Conservation (phyloP, 2,797 vertebrate species). For the Hyperoplus lanceolatus region DNA sequence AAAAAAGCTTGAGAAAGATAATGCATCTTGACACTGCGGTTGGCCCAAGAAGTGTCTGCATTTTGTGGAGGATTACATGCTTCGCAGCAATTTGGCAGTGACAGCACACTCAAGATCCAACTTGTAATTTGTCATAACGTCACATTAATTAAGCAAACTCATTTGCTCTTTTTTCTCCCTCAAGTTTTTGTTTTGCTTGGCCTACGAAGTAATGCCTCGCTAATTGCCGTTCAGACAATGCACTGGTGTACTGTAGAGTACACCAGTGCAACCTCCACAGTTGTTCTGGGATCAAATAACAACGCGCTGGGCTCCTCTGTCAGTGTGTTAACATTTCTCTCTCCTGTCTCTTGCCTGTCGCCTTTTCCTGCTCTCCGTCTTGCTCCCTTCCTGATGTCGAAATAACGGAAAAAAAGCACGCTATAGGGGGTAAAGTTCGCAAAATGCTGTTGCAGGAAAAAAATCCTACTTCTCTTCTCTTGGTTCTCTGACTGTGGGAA, state of each 20-base stretch:
- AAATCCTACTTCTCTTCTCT: constrained; percentile 42
- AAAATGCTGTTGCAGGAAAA: constrained; percentile 35
- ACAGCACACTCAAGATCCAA: constrained; percentile 2
- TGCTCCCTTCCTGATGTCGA: constrained; percentile 14
- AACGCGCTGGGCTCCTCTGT: neutral
- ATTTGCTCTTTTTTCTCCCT: neutral
- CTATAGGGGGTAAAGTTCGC: constrained; percentile 15
- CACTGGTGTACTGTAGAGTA: too few relatives aligned
- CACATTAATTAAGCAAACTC: neutral
- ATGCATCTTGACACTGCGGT: constrained; percentile 26
- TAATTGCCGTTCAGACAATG: neutral
- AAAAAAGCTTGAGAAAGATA: constrained; percentile 7
- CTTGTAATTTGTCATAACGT: constrained; percentile 12
- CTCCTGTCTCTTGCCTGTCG: constrained; percentile 8
- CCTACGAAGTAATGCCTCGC: neutral
- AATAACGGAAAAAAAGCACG: neutral
- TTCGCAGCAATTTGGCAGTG: constrained; percentile 16
- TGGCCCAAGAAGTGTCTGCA: constrained; percentile 7
- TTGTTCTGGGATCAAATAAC: constrained; percentile 11
- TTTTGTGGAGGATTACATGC: constrained; percentile 13
- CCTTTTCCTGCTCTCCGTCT: neutral
- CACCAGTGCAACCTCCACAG: too few relatives aligned
- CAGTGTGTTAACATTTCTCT: neutral
- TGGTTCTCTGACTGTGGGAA: constrained; percentile 52
- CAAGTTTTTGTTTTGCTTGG: neutral